Evolutionary conservation across 1,140 invertebrate species (phyloP), one percentile per base, ranked within the genome.

Genomic region (Elymnias hypermnestra): DNA sequence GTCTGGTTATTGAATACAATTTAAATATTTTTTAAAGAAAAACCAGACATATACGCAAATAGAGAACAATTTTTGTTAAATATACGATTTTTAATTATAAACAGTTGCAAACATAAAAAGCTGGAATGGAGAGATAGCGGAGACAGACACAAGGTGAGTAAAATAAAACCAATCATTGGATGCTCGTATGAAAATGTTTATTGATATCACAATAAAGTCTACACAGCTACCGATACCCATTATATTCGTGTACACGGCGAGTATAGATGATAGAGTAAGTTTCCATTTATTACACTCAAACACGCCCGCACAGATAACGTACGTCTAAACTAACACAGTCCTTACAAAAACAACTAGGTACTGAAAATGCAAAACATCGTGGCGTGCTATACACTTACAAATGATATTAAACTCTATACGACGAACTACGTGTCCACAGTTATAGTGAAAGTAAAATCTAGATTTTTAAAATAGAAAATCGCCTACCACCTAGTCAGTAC

Each of bases 121-220:
- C n/a, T n/a, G n/a, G n/a, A n/a, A n/a, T n/a, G n/a, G n/a, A n/a
- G n/a, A n/a, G n/a, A n/a, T n/a, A n/a, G n/a, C n/a, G n/a, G n/a
- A n/a, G n/a, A n/a, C n/a, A n/a, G n/a, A n/a, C n/a, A n/a, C n/a
- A n/a, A n/a, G n/a, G n/a, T n/a, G n/a, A n/a, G n/a, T 52, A 23
- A 60, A 83, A 75, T 77, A 53, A 82, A 82, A 82, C 71, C 10
- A 66, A 60, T 22, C 21, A 26, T 58, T 82, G 76, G 82, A 85
- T 85, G 82, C 82, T 85, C 75, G 82, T 85, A 85, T 85, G 82
- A 85, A 85, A 85, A 85, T 83, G 78, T 85, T 85, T 85, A 85
- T 71, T 85, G 82, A 81, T 85, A 85, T 85, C 82, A 85, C 82
- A 85, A 85, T 83, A 71, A 85, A 83, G 64, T 82, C 82, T 85